Conservation (phyloP, 2,888 invertebrate species). For the Chouioia cunea region DNA sequence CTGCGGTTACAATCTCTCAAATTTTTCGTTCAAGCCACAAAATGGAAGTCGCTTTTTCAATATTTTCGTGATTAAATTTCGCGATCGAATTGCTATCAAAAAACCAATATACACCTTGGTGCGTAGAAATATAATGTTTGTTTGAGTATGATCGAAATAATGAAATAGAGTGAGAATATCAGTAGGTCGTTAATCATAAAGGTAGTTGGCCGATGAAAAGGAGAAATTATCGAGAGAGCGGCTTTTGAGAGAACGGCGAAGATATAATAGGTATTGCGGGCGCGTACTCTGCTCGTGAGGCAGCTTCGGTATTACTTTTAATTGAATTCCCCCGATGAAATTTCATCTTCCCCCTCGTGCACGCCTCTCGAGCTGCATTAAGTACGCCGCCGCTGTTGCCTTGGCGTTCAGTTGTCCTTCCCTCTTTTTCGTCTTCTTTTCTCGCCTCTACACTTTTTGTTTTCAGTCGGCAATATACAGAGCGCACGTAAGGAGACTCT, state of each 20-base stretch:
- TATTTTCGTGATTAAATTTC: too few relatives aligned
- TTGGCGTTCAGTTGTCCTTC: slow-evolving; percentile 20
- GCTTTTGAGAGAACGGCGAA: slow-evolving; percentile 44
- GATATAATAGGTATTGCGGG: slow-evolving; percentile 46
- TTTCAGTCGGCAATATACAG: not conserved
- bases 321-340: slow-evolving; percentile 66
- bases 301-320: slow-evolving; percentile 63
- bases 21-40: not conserved
- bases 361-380: slow-evolving; percentile 51
- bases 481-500: too few relatives aligned
- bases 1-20: not conserved
- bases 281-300: not conserved
- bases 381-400: slow-evolving; percentile 39
- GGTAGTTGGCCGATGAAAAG: slow-evolving; percentile 47
- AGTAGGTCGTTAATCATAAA: slow-evolving; percentile 1
- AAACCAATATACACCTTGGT: too few relatives aligned
- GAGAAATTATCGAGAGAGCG: slow-evolving; percentile 49
- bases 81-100: too few relatives aligned
- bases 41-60: not conserved
- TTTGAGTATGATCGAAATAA: not conserved
- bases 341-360: slow-evolving; percentile 56
- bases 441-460: not conserved
- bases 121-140: not conserved
- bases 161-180: slow-evolving; percentile 1
- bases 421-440: not conserved